Conservation (phyloP, 1,140 invertebrate species). For the Patella vulgata region DNA sequence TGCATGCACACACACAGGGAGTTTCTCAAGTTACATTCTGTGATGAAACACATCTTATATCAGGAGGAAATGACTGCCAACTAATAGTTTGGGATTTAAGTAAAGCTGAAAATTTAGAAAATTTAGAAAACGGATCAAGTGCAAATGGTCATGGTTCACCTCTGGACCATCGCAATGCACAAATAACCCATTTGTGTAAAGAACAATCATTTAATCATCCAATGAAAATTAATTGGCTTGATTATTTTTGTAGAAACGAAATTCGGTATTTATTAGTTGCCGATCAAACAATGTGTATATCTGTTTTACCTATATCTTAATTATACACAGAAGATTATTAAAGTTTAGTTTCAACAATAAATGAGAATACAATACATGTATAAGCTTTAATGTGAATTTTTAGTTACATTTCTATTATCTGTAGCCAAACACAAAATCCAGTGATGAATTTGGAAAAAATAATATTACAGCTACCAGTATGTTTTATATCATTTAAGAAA, state of each 20-base stretch:
- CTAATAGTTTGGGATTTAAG: slow-evolving; percentile 55
- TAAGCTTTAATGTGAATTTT: no score
- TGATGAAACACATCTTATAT: slow-evolving; percentile 38
- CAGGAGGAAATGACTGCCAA: slow-evolving; percentile 56
- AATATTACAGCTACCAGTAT: no score
- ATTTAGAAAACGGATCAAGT: slow-evolving; percentile 2
- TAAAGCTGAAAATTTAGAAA: slow-evolving; percentile 34
- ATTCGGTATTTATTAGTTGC: slow-evolving; percentile 41
- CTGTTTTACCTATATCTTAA: slow-evolving; percentile 30
- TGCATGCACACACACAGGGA: slow-evolving; percentile 57
- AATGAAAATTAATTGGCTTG: slow-evolving; percentile 60
- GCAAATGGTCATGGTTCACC: slow-evolving; percentile 31
- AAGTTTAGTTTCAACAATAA: no score
- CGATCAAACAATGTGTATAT: slow-evolving; percentile 49
- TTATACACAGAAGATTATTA: no score
- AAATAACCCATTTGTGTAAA: slow-evolving; percentile 42
- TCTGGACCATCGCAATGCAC: slow-evolving; percentile 23
- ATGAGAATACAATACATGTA: no score
- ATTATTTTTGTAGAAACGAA: slow-evolving; percentile 32
- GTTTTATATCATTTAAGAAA: no score
- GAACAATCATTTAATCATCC: slow-evolving; percentile 38
- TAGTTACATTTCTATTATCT: no score
- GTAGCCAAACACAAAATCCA: no score
- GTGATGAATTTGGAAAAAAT: no score
- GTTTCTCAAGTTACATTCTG: slow-evolving; percentile 58